phyloP scores from a whole-genome alignment of 2,113 vertebrate genomes.

The Pongo abelii region DNA sequence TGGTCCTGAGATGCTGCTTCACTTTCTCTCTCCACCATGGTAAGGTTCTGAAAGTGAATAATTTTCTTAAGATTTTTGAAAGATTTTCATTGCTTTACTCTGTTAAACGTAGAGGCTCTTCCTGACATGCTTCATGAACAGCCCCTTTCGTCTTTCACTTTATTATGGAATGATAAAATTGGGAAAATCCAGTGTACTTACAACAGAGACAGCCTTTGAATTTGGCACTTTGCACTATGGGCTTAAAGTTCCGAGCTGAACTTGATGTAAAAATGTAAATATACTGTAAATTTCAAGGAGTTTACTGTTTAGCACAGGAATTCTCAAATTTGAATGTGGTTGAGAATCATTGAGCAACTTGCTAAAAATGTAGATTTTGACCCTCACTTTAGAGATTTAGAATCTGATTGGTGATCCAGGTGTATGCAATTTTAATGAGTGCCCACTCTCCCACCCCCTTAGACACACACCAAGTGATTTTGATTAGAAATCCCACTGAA shows the following conservation, averaged over 20 bases:
- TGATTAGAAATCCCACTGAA: background rate
- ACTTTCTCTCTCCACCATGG: background rate
- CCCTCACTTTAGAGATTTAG: background rate
- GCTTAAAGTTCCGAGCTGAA: background rate
- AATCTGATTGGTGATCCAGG: background rate
- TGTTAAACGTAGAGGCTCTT: background rate
- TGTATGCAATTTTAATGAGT: background rate
- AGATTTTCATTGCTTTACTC: background rate
- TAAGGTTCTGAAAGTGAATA: background rate
- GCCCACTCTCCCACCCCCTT: background rate
- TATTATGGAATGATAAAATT: background rate
- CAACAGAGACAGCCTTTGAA: background rate
- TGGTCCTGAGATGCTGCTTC: background rate
- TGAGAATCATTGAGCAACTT: background rate
- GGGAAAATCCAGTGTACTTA: background rate
- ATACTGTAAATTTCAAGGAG: background rate
- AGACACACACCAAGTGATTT: background rate
- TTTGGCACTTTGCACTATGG: background rate
- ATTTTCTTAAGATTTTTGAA: background rate
- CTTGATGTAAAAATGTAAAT: background rate
- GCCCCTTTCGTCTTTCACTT: background rate
- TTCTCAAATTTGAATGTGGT: background rate
- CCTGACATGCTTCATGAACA: background rate
- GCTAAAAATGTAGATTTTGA: background rate
- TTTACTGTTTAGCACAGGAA: background rate